These are phyloP conservation scores for Anoplius nigerrimus DNA, from an alignment of 2,888 invertebrate genomes.

Conservation along the genomic window DNA sequence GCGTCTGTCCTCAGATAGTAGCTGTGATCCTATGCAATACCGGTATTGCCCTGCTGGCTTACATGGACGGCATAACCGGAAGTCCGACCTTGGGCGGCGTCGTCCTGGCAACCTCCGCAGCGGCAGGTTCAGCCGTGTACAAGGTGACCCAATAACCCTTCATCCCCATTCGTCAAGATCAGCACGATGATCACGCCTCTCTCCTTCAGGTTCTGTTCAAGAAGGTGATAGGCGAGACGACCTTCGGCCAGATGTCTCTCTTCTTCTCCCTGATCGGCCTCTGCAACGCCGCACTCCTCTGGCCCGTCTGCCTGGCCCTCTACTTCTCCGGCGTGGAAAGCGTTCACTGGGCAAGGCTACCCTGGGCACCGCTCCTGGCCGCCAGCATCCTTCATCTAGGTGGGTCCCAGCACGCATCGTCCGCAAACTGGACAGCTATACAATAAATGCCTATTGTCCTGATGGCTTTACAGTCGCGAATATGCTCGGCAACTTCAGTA, in stretches of 20 bases:
- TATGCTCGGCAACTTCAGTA: constrained; percentile 94
- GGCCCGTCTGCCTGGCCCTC: constrained; percentile 92
- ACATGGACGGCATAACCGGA: constrained; percentile 96
- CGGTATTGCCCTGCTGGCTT: constrained; percentile 93
- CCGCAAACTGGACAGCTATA: no score
- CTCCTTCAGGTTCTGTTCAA: constrained; percentile 89
- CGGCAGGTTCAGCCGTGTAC: constrained; percentile 95
- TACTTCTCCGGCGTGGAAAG: constrained; percentile 92
- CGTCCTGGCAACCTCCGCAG: constrained; percentile 91
- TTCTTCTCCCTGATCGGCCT: constrained; percentile 95
- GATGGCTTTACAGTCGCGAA: constrained; percentile 85
- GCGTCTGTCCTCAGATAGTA: constrained; percentile 83
- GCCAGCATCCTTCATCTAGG: constrained; percentile 88
- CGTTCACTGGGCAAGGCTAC: constrained; percentile 88
- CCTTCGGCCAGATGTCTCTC: constrained; percentile 92
- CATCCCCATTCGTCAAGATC: background rate
- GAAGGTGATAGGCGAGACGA: constrained; percentile 94
- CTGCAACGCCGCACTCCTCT: constrained; percentile 90
- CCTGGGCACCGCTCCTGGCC: constrained; percentile 90
- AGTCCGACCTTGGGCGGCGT: constrained; percentile 94
- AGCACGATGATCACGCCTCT: background rate
- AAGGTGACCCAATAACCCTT: constrained; percentile 79
- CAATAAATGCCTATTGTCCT: background rate
- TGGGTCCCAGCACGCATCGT: constrained; percentile 76
- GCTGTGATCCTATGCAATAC: constrained; percentile 96